Conservation (phyloP, 2,797 vertebrate species). For the Phoxinus dragarum region DNA sequence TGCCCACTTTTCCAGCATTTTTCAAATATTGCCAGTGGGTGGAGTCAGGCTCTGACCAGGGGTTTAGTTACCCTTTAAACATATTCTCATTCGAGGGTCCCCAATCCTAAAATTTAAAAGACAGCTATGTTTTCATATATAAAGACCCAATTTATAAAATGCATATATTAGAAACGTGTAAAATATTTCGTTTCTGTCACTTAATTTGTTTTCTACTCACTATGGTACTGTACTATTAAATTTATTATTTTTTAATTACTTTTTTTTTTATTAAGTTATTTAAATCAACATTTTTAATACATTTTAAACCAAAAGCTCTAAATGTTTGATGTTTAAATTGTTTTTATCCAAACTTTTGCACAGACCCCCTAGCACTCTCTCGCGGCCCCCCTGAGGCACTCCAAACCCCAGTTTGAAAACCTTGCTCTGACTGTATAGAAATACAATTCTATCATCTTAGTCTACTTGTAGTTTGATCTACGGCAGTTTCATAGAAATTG, state of each 20-base stretch:
- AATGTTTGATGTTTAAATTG: background rate
- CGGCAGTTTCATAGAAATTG: background rate
- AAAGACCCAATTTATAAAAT: background rate
- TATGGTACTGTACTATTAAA: background rate
- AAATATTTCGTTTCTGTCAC: background rate
- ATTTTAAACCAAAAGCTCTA: background rate
- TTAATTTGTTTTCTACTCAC: background rate
- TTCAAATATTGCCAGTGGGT: no score
- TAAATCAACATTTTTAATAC: background rate
- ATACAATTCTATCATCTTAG: conserved; percentile 8
- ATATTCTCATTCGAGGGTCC: background rate
- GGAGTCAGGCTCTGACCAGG: no score
- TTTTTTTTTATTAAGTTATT: background rate
- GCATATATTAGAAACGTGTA: background rate
- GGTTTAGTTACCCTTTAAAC: no score
- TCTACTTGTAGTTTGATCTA: conserved; percentile 8
- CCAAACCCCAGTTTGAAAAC: background rate
- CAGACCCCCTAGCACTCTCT: background rate
- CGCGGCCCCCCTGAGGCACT: background rate
- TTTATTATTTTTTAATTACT: background rate
- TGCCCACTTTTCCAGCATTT: no score
- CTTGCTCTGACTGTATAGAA: background rate
- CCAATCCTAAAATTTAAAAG: background rate
- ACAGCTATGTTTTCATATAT: background rate
- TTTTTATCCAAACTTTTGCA: background rate